A percentile compares a stretch with the other conserved stretches of the same genome.
Evolutionary conservation across 2,113 vertebrate species (phyloP).

Genomic region (Pteronura brasiliensis): DNA sequence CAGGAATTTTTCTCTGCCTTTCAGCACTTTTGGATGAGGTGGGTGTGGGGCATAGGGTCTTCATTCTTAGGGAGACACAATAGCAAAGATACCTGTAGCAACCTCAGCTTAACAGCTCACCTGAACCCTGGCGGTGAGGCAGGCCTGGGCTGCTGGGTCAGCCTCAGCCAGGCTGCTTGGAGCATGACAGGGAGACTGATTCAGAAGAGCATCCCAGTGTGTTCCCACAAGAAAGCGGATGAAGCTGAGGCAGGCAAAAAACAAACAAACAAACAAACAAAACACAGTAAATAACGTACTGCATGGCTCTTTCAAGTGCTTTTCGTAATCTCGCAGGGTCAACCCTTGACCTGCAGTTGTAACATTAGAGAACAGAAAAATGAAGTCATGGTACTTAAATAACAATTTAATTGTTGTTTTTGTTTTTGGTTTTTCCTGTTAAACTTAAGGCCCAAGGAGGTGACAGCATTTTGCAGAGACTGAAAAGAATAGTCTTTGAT

Average conservation of each 20-base stretch:
- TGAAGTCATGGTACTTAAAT: neutral
- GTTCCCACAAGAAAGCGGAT: neutral
- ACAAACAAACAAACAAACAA: rapidly evolving
- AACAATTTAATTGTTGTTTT: neutral
- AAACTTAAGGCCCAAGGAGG: slow-evolving; percentile 94
- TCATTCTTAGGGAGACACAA: neutral
- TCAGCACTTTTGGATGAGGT: neutral
- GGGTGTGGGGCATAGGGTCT: neutral
- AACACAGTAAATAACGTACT: neutral
- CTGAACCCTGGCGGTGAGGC: neutral
- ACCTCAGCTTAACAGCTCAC: neutral
- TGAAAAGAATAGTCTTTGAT: slow-evolving; percentile 95
- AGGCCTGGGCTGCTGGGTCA: neutral
- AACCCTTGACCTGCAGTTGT: neutral
- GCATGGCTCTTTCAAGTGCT: too few species aligned
- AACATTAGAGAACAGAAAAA: neutral
- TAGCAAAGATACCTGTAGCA: too few species aligned
- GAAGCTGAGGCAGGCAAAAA: rapidly evolving
- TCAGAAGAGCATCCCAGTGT: too few species aligned
- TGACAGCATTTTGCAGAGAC: slow-evolving; percentile 93
- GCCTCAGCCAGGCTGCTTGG: neutral
- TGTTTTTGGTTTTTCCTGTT: slow-evolving; percentile 44
- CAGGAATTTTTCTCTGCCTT: neutral
- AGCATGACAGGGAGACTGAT: neutral
- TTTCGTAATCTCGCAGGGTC: neutral